phyloP scores from a whole-genome alignment of 1,140 invertebrate species.

The Globodera rostochiensis region DNA sequence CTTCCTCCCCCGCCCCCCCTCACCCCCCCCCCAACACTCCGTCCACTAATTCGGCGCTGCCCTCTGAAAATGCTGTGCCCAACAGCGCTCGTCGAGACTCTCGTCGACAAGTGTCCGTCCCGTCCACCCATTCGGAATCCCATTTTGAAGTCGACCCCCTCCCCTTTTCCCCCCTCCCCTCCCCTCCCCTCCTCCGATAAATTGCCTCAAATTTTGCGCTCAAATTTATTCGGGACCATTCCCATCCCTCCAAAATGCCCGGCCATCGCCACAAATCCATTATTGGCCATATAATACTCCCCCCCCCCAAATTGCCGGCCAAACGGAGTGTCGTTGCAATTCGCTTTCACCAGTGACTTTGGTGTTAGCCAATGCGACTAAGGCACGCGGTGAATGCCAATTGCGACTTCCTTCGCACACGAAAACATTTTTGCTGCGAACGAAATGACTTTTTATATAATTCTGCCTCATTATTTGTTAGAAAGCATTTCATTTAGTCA shows the following conservation, averaged over 20 bases:
- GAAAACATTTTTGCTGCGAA: not conserved
- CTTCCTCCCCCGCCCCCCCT: not conserved
- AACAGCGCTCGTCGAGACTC: not conserved
- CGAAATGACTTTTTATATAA: not conserved
- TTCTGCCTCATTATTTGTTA: not conserved
- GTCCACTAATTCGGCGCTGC: constrained; percentile 4
- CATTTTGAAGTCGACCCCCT: not conserved
- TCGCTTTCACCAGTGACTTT: constrained; percentile 48
- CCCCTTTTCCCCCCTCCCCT: not conserved
- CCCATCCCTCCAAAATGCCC: not conserved
- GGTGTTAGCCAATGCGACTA: constrained; percentile 38
- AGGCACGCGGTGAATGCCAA: constrained; percentile 47
- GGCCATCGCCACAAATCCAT: not conserved
- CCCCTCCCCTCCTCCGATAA: too few species aligned
- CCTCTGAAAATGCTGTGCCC: not conserved
- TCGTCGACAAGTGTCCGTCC: not conserved
- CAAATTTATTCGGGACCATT: not conserved
- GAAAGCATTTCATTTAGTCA: not conserved
- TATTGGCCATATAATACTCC: not conserved
- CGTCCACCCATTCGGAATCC: not conserved
- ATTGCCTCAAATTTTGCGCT: constrained; percentile 14
- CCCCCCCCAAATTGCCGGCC: not conserved
- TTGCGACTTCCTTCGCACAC: constrained; percentile 1
- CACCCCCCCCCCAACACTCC: not conserved
- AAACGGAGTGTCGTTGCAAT: constrained; percentile 15